Percentiles rank a stretch among this genome's conserved stretches.
Conservation (phyloP, 2,797 vertebrate genomes). For the Xiphorhynchus erythropygius region DNA sequence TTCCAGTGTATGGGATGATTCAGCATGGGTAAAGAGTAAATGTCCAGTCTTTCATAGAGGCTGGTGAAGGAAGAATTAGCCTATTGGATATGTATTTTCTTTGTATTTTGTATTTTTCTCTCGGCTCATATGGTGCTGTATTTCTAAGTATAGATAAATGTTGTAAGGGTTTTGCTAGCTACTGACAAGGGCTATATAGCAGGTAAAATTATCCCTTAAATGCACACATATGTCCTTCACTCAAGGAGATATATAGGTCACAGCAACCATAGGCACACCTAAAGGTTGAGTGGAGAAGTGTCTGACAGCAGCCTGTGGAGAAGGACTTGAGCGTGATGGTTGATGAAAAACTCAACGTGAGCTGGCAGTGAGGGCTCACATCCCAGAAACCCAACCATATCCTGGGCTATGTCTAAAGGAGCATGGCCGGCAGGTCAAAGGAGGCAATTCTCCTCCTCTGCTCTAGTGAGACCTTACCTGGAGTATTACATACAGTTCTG, state of each 20-base stretch:
- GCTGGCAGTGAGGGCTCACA: accelerated
- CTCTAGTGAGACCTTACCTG: background rate
- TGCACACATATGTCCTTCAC: background rate
- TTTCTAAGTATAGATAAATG: background rate
- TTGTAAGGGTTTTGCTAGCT: background rate
- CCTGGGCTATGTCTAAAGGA: background rate
- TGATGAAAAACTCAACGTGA: background rate
- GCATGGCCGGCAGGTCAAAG: accelerated
- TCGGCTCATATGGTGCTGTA: background rate
- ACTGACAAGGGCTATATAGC: background rate
- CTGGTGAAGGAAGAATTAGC: background rate
- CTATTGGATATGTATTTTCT: background rate
- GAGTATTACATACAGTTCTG: background rate
- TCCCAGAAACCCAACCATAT: background rate
- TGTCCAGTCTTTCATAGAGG: background rate
- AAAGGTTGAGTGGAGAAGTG: background rate
- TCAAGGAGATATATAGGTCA: background rate
- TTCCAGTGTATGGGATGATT: background rate
- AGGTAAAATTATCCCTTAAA: background rate
- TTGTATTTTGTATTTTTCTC: background rate
- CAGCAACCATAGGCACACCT: background rate
- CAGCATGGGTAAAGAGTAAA: background rate
- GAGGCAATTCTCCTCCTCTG: background rate
- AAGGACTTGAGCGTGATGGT: background rate
- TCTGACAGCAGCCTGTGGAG: background rate